Base-by-base conservation (phyloP, 2,797 vertebrate species). In the Delichon dasypus region DNA sequence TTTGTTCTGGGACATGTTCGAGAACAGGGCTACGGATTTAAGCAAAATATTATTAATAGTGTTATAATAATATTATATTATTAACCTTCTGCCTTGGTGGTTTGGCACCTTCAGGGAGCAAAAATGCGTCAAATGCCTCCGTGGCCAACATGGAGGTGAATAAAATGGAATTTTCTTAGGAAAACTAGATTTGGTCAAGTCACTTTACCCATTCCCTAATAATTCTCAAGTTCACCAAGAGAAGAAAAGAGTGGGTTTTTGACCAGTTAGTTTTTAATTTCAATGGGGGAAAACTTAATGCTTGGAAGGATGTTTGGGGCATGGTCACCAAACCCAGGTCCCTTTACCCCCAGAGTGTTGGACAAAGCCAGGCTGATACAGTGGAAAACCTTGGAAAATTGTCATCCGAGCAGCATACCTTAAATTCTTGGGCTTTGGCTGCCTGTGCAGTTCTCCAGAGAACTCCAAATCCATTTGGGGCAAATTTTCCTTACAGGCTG, bases 341-440 rank as follows among this genome's bases (percentile, higher is more conserved):
- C 30, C 21, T 19, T 22, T 44, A 72, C 11, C 42, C 22, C 51
- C 7, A 13, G 32, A 47, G 9, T 2, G 7, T 12, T 50, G 18
- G 38, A 34, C 58, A 53, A 76, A 61, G 47, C 29, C 74, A 65
- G 30, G 8, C 45, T 44, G 53, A 78, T 16, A 23, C 8, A 64
- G 11, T 29, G 65, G 51, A 70, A 70, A 77, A 30, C 29, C 29
- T 42, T 22, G 73, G 53, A 77, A 94, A 91, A 50, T 12, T 27
- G 22, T 27, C 7, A 6, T 6, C 5, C 2, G 57, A 70, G 29
- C 48, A 61, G 76, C 42, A 30, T 98, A 99, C 99, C 99, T 99
- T 72, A 98, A 97, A 88, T 98, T 98, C 32, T 97, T 98, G 13
- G 92, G 34, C 93, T 94, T 97, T 62, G 96, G 89, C 68, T 97